Evolutionary conservation across 1,140 invertebrate genomes (phyloP).

Genomic region (Hypsibius dujardini): DNA sequence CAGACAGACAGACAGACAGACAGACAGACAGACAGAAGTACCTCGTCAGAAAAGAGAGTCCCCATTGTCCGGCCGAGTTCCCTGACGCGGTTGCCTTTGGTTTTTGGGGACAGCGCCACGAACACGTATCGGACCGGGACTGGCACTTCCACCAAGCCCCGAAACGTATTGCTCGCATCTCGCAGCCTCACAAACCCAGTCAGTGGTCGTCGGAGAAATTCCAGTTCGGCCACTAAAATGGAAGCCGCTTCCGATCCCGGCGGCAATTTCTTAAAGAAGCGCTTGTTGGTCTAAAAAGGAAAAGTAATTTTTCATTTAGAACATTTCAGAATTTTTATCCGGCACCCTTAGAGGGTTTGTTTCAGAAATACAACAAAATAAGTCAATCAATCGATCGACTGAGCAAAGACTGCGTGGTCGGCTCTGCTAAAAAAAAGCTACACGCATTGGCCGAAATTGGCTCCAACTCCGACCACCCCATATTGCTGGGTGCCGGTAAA

Average conservation of each 20-base stretch:
- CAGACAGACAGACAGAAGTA: conserved; percentile 15
- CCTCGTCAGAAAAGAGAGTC: conserved; percentile 30
- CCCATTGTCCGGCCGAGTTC: conserved; percentile 32
- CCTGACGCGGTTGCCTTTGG: background rate
- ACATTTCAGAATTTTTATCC: background rate
- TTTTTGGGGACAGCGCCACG: conserved; percentile 27
- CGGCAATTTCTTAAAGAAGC: conserved; percentile 32
- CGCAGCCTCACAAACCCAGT: conserved; percentile 29
- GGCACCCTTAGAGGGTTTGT: background rate
- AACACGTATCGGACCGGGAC: conserved; percentile 32
- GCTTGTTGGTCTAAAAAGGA: conserved; percentile 26
- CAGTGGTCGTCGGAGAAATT: conserved; percentile 27
- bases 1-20: too few species aligned
- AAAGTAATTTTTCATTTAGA: background rate
- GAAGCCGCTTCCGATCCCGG: conserved; percentile 31
- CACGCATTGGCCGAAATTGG: too few species aligned
- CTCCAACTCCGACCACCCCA: too few species aligned
- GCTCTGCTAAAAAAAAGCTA: background rate
- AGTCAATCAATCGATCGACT: background rate
- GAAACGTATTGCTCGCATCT: conserved; percentile 25
- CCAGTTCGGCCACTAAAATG: conserved; percentile 31
- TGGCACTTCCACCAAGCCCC: conserved; percentile 31
- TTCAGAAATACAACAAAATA: background rate
- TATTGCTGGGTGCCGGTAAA: too few species aligned
- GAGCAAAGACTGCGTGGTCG: background rate